Evolutionary conservation across 2,113 vertebrate genomes (phyloP).

Genomic region (Oncorhynchus nerka): DNA sequence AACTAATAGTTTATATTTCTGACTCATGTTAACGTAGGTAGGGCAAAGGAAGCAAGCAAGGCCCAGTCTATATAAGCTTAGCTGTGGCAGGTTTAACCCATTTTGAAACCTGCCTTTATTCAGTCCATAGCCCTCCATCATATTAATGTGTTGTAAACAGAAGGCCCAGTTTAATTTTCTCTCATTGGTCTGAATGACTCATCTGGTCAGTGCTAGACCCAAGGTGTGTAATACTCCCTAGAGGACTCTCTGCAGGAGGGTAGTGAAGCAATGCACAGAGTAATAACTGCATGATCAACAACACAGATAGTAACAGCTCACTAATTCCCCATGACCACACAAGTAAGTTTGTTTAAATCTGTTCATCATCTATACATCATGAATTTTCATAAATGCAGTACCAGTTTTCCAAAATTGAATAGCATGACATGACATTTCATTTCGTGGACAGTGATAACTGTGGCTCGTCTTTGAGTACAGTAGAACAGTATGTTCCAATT

Average conservation of each 20-base stretch:
- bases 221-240: constrained; percentile 51
- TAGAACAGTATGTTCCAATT: no score
- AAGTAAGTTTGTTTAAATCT: neutral
- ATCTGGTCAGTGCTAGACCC: constrained; percentile 58
- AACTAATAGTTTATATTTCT: no score
- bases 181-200: constrained; percentile 45
- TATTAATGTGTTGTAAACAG: neutral
- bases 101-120: neutral
- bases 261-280: constrained; percentile 37
- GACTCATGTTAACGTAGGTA: no score
- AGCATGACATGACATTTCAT: no score
- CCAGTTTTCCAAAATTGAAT: no score
- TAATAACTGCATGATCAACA: neutral
- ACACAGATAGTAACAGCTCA: no score
- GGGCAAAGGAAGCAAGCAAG: no score
- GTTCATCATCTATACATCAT: neutral
- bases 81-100: neutral
- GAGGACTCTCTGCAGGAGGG: constrained; percentile 58
- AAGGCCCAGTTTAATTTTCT: constrained; percentile 6
- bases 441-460: no score
- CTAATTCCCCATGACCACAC: no score
- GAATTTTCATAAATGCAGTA: no score
- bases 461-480: no score
- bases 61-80: no score
- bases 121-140: neutral